phyloP scores from a whole-genome alignment of 2,113 vertebrate species.

The Psephotus haematonotus region DNA sequence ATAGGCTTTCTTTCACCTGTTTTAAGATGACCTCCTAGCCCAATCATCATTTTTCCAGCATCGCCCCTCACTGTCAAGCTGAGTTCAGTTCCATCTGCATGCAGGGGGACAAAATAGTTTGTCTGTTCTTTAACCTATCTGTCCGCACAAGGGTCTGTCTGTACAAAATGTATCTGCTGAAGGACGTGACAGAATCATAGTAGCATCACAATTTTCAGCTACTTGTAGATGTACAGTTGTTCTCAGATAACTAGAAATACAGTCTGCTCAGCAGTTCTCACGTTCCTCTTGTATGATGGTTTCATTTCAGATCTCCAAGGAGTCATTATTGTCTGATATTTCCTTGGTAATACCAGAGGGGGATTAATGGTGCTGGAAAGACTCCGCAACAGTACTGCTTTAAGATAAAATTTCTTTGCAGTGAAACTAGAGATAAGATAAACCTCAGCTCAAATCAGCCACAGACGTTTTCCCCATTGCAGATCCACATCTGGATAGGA shows the following conservation, averaged over 20 bases:
- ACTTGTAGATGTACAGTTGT: background rate
- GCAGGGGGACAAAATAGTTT: background rate
- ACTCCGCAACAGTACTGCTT: background rate
- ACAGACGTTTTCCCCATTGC: background rate
- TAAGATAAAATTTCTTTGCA: background rate
- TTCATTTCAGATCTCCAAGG: background rate
- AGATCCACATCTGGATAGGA: background rate
- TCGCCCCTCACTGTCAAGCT: background rate
- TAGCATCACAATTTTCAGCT: background rate
- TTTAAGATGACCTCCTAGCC: background rate
- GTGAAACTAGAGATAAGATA: background rate
- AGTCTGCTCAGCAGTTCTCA: background rate
- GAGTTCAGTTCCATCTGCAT: background rate
- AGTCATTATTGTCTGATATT: background rate
- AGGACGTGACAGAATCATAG: background rate
- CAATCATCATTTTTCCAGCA: fast-evolving
- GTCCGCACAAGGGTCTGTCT: background rate
- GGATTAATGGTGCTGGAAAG: background rate
- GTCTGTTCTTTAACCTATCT: background rate
- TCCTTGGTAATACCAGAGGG: background rate
- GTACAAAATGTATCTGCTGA: background rate
- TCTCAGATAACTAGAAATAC: conserved; percentile 5
- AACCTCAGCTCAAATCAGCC: background rate
- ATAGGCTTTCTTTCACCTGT: background rate
- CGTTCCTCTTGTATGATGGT: background rate